A percentile compares a stretch with the other conserved stretches of the same genome.
Conservation (phyloP, 35 echinoderm and acorn worm genomes). For the Lytechinus variegatus region DNA sequence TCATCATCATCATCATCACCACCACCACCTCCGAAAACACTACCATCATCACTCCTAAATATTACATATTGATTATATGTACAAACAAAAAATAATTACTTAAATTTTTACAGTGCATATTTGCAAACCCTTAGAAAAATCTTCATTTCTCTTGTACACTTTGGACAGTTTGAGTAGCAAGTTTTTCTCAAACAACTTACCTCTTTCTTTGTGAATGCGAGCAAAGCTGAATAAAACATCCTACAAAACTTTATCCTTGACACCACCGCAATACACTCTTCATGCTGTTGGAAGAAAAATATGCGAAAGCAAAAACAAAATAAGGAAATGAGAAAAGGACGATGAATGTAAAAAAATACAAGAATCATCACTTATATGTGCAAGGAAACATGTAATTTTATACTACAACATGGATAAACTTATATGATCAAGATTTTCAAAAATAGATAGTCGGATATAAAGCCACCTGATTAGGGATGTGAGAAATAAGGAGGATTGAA, state of each 20-base stretch:
- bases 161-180: not conserved
- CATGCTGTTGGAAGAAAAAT: slow-evolving; percentile 66
- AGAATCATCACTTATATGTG: not conserved
- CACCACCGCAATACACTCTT: slow-evolving; percentile 77
- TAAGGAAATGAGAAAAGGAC: not conserved
- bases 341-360: not conserved
- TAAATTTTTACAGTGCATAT: too few species aligned
- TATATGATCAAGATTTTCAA: not conserved
- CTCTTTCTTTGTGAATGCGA: slow-evolving; percentile 91
- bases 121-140: not conserved
- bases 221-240: slow-evolving; percentile 82
- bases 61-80: too few species aligned
- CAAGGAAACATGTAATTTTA: not conserved
- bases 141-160: not conserved
- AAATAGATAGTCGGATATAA: too few species aligned
- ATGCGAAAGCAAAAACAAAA: not conserved
- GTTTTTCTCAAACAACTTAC: slow-evolving; percentile 36
- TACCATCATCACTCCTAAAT: too few species aligned
- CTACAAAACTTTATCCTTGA: slow-evolving; percentile 86
- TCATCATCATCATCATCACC: too few species aligned
- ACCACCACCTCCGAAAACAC: too few species aligned
- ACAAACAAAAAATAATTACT: too few species aligned
- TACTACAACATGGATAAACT: not conserved
- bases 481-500: too few species aligned
- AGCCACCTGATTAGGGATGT: too few species aligned